Evolutionary conservation across 2,797 vertebrate species (phyloP).

Genomic region (Eospalax fontanierii): DNA sequence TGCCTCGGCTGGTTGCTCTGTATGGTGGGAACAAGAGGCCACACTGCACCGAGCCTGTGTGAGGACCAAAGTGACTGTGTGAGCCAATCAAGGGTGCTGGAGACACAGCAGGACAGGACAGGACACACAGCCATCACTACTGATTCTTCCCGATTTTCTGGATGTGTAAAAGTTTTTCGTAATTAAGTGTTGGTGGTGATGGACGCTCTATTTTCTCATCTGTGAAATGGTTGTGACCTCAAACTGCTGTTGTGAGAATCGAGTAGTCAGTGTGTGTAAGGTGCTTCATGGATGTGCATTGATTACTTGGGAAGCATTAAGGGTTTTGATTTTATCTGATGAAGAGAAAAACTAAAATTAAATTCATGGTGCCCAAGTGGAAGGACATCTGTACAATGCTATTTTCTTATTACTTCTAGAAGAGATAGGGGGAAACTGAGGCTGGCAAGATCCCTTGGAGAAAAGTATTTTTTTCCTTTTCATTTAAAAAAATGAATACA

Average conservation of each 20-base stretch:
- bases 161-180: background rate
- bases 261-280: background rate
- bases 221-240: background rate
- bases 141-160: background rate
- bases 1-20: background rate
- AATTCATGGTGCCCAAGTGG: background rate
- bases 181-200: background rate
- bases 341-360: constrained; percentile 7
- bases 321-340: background rate
- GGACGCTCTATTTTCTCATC: background rate
- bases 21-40: background rate
- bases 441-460: constrained; percentile 27
- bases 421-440: background rate
- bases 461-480: constrained; percentile 45
- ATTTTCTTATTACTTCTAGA: background rate
- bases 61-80: background rate
- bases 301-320: background rate
- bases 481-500: constrained; percentile 54
- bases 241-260: background rate
- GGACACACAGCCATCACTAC: background rate
- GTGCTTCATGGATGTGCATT: background rate
- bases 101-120: background rate
- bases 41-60: too few relatives aligned
- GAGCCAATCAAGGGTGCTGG: background rate
- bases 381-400: background rate